Conservation (phyloP, 2,797 vertebrate genomes). For the Sarcophilus harrisii region DNA sequence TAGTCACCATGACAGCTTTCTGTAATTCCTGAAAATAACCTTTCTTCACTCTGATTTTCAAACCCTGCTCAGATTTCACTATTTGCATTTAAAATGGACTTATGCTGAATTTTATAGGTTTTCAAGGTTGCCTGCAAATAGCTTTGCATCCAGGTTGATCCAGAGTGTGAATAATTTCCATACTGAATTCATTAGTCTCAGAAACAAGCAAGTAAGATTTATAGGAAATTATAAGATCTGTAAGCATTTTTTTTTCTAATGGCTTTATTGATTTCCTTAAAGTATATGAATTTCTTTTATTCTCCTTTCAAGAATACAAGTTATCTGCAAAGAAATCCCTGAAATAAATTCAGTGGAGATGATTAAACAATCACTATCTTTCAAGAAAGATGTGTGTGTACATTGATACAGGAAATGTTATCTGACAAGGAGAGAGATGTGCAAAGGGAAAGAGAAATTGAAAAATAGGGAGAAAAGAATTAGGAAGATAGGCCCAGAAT, state of each 20-base stretch:
- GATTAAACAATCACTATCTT: conserved; percentile 52
- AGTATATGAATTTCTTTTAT: background rate
- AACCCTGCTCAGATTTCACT: conserved; percentile 41
- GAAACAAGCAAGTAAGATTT: conserved; percentile 74
- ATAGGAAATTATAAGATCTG: conserved; percentile 55
- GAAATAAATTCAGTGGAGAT: background rate
- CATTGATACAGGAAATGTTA: background rate
- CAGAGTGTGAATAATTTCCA: conserved; percentile 71
- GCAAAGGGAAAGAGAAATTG: background rate
- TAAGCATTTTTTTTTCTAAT: conserved; percentile 51
- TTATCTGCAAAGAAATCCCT: conserved; percentile 26
- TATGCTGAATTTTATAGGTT: conserved; percentile 71
- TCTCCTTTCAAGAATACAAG: conserved; percentile 49
- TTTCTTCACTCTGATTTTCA: background rate
- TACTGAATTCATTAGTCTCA: conserved; percentile 70
- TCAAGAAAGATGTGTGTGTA: conserved; percentile 7
- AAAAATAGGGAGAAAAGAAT: background rate
- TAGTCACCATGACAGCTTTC: conserved; percentile 35
- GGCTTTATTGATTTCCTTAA: conserved; percentile 28
- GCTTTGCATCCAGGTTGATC: conserved; percentile 78
- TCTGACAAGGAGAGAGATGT: background rate
- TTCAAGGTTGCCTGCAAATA: conserved; percentile 73
- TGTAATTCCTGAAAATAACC: conserved; percentile 22
- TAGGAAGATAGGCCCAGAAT: background rate
- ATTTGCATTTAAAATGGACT: conserved; percentile 82